Percentiles rank a stretch among this genome's conserved stretches.
Conservation (phyloP, 2,888 invertebrate genomes). For the Merodon equestris region DNA sequence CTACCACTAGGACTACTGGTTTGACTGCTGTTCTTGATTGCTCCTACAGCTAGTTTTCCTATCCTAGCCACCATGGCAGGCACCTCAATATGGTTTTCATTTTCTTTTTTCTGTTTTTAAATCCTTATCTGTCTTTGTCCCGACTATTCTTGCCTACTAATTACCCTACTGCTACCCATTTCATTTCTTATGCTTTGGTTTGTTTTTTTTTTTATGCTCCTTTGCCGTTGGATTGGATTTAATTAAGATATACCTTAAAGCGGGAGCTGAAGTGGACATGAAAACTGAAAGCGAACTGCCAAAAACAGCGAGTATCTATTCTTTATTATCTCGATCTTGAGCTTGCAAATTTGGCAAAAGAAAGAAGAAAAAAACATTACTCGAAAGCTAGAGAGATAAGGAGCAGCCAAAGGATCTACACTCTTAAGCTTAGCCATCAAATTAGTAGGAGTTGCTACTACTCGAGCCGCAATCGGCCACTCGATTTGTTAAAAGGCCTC, state of each 20-base stretch:
- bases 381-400: constrained; percentile 57
- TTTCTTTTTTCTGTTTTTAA: constrained; percentile 32
- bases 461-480: neutral
- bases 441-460: too few species aligned
- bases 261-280: neutral
- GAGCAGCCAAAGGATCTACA: constrained; percentile 4
- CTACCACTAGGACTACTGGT: constrained; percentile 6
- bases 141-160: constrained; percentile 64
- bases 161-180: constrained; percentile 18
- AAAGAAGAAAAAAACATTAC: constrained; percentile 47
- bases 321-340: constrained; percentile 15
- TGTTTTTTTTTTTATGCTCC: constrained; percentile 50
- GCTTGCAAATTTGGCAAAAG: constrained; percentile 15
- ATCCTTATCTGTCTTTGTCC: constrained; percentile 40
- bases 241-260: constrained; percentile 52
- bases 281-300: constrained; percentile 37
- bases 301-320: constrained; percentile 35
- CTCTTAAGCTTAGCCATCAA: neutral
- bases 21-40: constrained; percentile 55
- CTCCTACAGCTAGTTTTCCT: constrained; percentile 37
- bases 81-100: constrained; percentile 24
- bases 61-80: constrained; percentile 14
- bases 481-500: constrained; percentile 33
- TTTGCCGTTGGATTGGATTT: constrained; percentile 56
- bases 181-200: constrained; percentile 50